phyloP scores from a whole-genome alignment of 2,888 invertebrate genomes.

The Osmoderma eremita region DNA sequence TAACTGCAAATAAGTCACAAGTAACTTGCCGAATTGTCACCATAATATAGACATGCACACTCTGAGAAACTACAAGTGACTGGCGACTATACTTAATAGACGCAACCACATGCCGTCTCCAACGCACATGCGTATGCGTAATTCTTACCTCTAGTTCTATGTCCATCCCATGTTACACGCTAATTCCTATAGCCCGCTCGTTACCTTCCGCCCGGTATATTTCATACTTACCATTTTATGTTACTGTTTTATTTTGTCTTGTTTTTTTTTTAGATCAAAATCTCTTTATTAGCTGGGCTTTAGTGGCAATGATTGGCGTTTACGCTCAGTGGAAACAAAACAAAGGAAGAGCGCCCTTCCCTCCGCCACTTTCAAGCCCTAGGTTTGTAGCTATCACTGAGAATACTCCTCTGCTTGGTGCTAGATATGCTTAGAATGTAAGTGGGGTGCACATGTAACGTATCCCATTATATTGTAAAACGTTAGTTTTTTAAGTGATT shows the following conservation, averaged over 20 bases:
- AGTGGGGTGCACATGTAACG: background rate
- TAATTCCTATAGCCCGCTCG: too few species aligned
- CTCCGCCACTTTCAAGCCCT: slow-evolving; percentile 64
- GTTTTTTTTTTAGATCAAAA: slow-evolving; percentile 69
- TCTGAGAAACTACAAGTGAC: too few species aligned
- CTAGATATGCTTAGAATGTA: slow-evolving; percentile 14
- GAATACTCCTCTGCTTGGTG: slow-evolving; percentile 44
- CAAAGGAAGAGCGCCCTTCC: slow-evolving; percentile 71
- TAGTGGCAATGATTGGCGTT: slow-evolving; percentile 67
- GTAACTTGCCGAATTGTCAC: too few species aligned
- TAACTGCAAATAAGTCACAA: too few species aligned
- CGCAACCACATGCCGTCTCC: too few species aligned
- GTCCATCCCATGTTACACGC: too few species aligned
- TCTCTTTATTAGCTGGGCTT: slow-evolving; percentile 68
- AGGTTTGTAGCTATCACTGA: slow-evolving; percentile 35
- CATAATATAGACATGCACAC: too few species aligned
- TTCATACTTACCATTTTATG: slow-evolving; percentile 20
- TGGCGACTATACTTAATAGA: too few species aligned
- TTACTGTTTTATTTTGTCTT: slow-evolving; percentile 14
- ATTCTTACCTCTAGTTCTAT: too few species aligned
- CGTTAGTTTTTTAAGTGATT: background rate
- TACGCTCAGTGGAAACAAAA: slow-evolving; percentile 68
- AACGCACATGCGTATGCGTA: too few species aligned
- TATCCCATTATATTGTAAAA: background rate
- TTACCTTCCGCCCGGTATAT: too few species aligned